phyloP scores from a whole-genome alignment of 2,888 invertebrate genomes.

The Parnassius smintheus region DNA sequence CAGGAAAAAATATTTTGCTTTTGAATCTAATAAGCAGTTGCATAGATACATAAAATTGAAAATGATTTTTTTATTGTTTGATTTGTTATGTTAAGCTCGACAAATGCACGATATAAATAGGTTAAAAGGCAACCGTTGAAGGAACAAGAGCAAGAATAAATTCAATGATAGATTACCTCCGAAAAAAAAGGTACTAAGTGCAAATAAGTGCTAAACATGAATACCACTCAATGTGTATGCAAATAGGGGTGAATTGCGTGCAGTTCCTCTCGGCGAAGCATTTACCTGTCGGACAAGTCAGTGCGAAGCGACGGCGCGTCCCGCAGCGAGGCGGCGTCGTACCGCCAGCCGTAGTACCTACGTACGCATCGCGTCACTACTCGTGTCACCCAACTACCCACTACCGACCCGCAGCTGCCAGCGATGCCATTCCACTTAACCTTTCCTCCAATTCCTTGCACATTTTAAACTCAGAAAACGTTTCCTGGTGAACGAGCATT shows the following conservation, averaged over 20 bases:
- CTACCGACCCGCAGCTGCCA: not conserved
- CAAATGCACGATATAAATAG: conserved; percentile 16
- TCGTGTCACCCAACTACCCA: conserved; percentile 5
- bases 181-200: no score
- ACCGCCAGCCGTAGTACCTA: conserved; percentile 39
- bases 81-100: not conserved
- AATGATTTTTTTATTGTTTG: not conserved
- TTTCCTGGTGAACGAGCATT: no score
- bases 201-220: not conserved
- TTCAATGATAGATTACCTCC: no score
- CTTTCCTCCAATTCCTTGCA: no score
- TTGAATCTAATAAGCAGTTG: not conserved
- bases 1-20: not conserved
- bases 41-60: not conserved
- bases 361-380: conserved; percentile 26
- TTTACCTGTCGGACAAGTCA: conserved; percentile 71
- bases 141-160: not conserved
- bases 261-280: conserved; percentile 9
- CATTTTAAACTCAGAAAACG: no score
- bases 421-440: not conserved
- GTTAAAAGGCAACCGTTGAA: not conserved
- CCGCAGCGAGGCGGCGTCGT: conserved; percentile 46
- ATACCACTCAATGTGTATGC: not conserved
- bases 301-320: conserved; percentile 64
- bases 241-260: conserved; percentile 7